phyloP scores from a whole-genome alignment of 1,140 invertebrate genomes.

The Lethocerus indicus region DNA sequence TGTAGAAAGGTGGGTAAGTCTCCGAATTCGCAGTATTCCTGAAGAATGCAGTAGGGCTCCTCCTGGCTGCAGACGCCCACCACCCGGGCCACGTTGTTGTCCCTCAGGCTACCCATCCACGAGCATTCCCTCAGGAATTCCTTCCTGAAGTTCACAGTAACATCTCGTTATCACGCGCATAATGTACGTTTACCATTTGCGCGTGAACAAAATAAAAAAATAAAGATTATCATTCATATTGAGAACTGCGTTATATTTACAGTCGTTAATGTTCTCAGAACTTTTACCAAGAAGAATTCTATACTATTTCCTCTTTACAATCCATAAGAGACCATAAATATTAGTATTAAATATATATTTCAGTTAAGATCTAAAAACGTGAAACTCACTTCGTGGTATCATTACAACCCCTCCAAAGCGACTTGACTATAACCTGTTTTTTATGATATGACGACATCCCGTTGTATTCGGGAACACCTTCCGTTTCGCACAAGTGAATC shows the following conservation, averaged over 20 bases:
- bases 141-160: slow-evolving; percentile 46
- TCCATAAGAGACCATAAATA: no score
- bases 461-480: slow-evolving; percentile 45
- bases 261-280: no score
- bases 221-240: no score
- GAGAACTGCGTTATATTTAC: no score
- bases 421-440: slow-evolving; percentile 53
- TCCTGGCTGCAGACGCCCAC: slow-evolving; percentile 62
- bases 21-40: slow-evolving; percentile 70
- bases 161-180: no score
- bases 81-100: slow-evolving; percentile 67
- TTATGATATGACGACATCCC: slow-evolving; percentile 37
- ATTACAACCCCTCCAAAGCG: slow-evolving; percentile 46
- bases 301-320: no score
- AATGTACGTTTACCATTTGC: no score
- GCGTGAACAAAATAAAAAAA: no score
- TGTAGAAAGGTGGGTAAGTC: slow-evolving; percentile 64
- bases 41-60: slow-evolving; percentile 67
- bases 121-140: slow-evolving; percentile 74
- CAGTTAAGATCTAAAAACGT: neutral
- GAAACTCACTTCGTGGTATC: slow-evolving; percentile 40
- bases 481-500: slow-evolving; percentile 58
- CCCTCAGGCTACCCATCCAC: slow-evolving; percentile 59
- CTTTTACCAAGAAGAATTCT: no score
- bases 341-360: no score